Base-by-base conservation (phyloP, 2,797 vertebrate genomes). In the Amphiprion clarkii region DNA sequence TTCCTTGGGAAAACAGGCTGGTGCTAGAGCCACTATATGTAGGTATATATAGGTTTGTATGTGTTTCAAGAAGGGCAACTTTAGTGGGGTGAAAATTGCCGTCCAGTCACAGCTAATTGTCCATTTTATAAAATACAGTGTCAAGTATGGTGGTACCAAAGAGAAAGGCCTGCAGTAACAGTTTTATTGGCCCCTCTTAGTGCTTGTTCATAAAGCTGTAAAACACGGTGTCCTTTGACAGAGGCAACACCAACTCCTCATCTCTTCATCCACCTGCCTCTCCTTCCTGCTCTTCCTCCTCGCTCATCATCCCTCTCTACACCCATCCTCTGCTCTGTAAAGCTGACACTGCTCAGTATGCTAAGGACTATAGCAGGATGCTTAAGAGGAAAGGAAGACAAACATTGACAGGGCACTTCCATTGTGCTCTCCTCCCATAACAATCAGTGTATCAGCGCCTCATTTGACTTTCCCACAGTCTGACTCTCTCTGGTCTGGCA, bases 381-480 rank as follows among this genome's bases (percentile, higher is more conserved):
- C 81, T 79, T 69, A 75, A 75, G n/a, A 70, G 73, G 83, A 88
- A 85, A 76, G 78, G 83, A 91, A 90, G 86, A 86, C 90, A 93
- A 93, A 94, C 92, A 93, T 86, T 91, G 89, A 91, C 90, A 83
- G 77, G 87, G 85, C 89, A 87, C 76, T 86, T 90, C 88, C 77
- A 91, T 94, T 93, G 90, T 92, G 83, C 69, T 76, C 76, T 60
- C 56, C 82, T 60, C 70, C 49, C 61, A 83, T 64, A 88, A 90
- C 86, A 89, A 91, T 92, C 85, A 85, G 61, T 19, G 48, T 74
- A 79, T 85, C 78, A 64, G 86, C 80, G 91, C 79, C 88, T 93
- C 89, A 94, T 93, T 94, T 93, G 91, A 93, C 91, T 93, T 94
- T 94, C 93, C 93, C 93, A 93, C 93, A 93, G 90, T 89, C 88